Evolutionary conservation across 1,140 invertebrate genomes (phyloP).

Genomic region (Physella acuta): DNA sequence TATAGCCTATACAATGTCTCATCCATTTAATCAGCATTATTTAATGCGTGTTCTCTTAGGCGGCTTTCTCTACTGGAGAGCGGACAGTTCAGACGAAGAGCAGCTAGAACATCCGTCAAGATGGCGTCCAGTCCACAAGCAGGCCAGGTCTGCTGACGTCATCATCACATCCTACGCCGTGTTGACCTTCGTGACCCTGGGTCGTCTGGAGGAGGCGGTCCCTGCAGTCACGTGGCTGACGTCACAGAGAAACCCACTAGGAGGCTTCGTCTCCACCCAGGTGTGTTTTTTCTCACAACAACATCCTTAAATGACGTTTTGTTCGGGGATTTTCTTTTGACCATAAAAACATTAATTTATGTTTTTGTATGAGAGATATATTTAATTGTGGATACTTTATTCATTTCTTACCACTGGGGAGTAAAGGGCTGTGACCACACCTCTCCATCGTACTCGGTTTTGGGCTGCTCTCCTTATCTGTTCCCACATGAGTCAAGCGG

Average conservation of each 20-base stretch:
- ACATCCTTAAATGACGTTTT: no score
- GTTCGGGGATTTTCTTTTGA: no score
- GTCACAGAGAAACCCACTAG: slow-evolving; percentile 75
- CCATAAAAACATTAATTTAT: no score
- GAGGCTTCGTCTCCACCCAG: slow-evolving; percentile 80
- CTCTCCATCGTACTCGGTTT: no score
- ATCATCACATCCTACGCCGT: slow-evolving; percentile 85
- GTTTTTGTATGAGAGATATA: no score
- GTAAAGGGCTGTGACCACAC: background rate
- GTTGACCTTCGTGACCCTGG: slow-evolving; percentile 63
- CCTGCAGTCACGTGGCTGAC: slow-evolving; percentile 84
- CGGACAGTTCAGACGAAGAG: slow-evolving; percentile 26
- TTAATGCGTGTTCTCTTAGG: no score
- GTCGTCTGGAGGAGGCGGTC: slow-evolving; percentile 62
- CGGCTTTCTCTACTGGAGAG: slow-evolving; percentile 73
- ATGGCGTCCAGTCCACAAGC: slow-evolving; percentile 41
- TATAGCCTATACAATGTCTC: no score
- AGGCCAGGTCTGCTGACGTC: slow-evolving; percentile 72
- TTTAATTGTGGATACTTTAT: no score
- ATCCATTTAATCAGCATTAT: no score
- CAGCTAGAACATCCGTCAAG: background rate
- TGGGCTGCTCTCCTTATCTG: no score
- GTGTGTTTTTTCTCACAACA: slow-evolving; percentile 26
- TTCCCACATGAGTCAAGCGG: no score
- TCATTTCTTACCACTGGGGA: background rate